Percentiles rank a stretch among this genome's conserved stretches.
Conservation (phyloP, 2,888 invertebrate genomes). For the Heteromurus nitidus region DNA sequence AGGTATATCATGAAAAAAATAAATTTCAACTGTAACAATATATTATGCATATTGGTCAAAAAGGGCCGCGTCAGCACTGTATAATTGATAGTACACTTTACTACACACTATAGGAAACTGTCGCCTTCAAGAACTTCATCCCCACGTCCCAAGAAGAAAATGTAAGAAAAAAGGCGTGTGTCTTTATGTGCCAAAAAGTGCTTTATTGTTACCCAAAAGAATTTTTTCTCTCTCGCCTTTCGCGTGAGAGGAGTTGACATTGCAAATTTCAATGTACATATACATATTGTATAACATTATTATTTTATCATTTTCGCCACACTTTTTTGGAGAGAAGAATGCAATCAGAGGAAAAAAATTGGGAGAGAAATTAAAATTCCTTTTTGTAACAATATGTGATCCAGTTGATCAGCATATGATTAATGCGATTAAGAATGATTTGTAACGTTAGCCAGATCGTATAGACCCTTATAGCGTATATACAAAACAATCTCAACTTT, state of each 20-base stretch:
- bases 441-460: no score
- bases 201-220: constrained; percentile 17
- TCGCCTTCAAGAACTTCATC: neutral
- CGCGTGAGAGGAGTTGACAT: constrained; percentile 3
- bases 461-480: no score
- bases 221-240: neutral
- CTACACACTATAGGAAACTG: no score
- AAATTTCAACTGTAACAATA: no score
- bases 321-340: no score
- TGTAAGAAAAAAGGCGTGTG: constrained; percentile 40
- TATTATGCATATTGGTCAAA: no score
- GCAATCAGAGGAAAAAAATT: neutral
- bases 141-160: neutral
- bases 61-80: no score
- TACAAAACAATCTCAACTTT: no score
- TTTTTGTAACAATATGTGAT: neutral
- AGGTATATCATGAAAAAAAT: neutral
- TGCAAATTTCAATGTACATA: constrained; percentile 8
- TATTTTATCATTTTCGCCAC: no score
- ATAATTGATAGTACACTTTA: neutral
- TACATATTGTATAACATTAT: neutral
- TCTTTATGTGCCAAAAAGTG: constrained; percentile 37
- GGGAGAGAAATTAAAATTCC: neutral
- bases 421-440: neutral
- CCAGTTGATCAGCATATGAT: constrained; percentile 1